These are phyloP conservation scores for Tetragnatha montana DNA, from an alignment of 2,888 invertebrate species.

Conservation along the genomic window DNA sequence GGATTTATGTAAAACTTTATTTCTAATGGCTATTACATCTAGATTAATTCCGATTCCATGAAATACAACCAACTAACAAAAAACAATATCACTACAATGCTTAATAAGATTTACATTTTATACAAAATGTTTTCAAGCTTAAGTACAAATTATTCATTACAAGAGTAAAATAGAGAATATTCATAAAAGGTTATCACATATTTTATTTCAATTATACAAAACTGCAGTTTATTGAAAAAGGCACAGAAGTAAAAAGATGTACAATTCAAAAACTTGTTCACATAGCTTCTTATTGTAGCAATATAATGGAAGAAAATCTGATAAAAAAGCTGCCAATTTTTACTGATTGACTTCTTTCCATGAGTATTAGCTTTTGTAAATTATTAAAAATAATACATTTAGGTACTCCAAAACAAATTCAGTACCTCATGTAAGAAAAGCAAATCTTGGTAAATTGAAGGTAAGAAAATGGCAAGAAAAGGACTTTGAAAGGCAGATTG, in stretches of 20 bases:
- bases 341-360: too few species aligned
- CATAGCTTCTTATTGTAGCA: not conserved
- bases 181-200: constrained; percentile 19
- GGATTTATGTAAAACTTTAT: not conserved
- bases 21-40: not conserved
- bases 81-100: not conserved
- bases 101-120: constrained; percentile 14
- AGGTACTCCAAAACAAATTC: too few species aligned
- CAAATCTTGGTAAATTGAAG: too few species aligned
- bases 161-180: not conserved
- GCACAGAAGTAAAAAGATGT: constrained; percentile 12
- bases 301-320: too few species aligned
- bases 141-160: constrained; percentile 7
- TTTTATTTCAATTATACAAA: not conserved
- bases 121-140: not conserved
- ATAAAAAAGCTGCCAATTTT: not conserved
- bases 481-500: too few species aligned
- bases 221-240: constrained; percentile 12
- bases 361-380: too few species aligned
- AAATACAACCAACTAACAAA: not conserved
- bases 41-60: not conserved
- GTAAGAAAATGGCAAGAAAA: too few species aligned
- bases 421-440: too few species aligned
- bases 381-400: too few species aligned
- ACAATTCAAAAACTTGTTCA: constrained; percentile 30